phyloP scores from a whole-genome alignment of 2,113 vertebrate species.

The Rhinolophus ferrumequinum region DNA sequence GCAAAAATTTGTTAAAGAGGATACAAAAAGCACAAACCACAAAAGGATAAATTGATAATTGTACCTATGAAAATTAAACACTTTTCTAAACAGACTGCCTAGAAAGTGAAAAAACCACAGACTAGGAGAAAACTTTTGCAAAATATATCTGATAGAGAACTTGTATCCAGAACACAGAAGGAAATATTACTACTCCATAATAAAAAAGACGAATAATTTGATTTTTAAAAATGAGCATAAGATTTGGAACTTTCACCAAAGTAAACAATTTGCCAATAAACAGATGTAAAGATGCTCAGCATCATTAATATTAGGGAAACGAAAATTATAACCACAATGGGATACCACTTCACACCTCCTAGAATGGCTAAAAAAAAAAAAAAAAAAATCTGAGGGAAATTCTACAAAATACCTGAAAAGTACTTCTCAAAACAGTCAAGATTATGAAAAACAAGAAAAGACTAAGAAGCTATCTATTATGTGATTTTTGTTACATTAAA shows the following conservation, averaged over 20 bases:
- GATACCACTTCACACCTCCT: background rate
- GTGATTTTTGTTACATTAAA: background rate
- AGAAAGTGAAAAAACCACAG: too few relatives aligned
- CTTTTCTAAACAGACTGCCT: background rate
- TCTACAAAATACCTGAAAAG: background rate
- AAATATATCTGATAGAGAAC: background rate
- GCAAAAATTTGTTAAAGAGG: background rate
- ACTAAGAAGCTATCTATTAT: background rate
- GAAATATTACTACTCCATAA: background rate
- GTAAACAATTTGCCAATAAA: background rate
- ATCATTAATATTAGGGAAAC: background rate
- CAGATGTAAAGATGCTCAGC: background rate
- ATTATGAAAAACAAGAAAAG: too few relatives aligned
- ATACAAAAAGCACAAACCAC: too few relatives aligned
- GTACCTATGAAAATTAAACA: background rate
- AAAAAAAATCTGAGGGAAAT: background rate
- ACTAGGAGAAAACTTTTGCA: too few relatives aligned
- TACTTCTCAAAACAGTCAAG: too few relatives aligned
- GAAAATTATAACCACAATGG: background rate
- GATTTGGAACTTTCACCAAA: background rate
- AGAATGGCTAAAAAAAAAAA: background rate
- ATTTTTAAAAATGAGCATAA: background rate
- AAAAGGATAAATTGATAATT: background rate
- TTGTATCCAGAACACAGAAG: background rate
- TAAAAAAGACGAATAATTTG: background rate